Conservation (phyloP, 1,140 invertebrate species). For the Meloidogyne chitwoodi region DNA sequence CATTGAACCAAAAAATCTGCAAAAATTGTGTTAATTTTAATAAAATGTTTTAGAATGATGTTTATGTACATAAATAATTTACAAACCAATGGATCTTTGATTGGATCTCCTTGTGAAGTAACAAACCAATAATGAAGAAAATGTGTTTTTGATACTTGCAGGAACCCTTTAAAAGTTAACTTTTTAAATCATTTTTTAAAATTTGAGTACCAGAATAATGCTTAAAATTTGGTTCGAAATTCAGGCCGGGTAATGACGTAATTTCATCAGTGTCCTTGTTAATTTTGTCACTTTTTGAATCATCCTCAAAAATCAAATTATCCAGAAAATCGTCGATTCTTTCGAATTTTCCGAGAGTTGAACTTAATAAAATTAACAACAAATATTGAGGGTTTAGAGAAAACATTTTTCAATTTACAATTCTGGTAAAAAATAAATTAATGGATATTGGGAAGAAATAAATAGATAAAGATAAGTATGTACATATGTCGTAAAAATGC, state of each 20-base stretch:
- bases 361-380: not conserved
- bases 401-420: not conserved
- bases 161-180: conserved; percentile 44
- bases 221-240: conserved; percentile 57
- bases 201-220: conserved; percentile 41
- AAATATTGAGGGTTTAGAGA: not conserved
- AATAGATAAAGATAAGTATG: no score
- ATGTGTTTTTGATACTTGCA: conserved; percentile 54
- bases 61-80: not conserved
- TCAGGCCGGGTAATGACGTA: conserved; percentile 45
- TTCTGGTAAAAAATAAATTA: not conserved
- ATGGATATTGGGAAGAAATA: not conserved
- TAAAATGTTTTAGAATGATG: not conserved
- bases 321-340: not conserved
- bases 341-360: not conserved
- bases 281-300: not conserved
- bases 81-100: conserved; percentile 64
- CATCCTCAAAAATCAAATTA: not conserved
- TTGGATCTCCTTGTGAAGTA: conserved; percentile 62
- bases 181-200: not conserved
- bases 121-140: conserved; percentile 63
- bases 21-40: no score
- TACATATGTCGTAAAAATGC: no score
- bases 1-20: conserved; percentile 22
- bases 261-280: conserved; percentile 49